A percentile compares a stretch with the other conserved stretches of the same genome.
Evolutionary conservation across 2,888 invertebrate species (phyloP).

Genomic region (Disparrhopalites patrizii): DNA sequence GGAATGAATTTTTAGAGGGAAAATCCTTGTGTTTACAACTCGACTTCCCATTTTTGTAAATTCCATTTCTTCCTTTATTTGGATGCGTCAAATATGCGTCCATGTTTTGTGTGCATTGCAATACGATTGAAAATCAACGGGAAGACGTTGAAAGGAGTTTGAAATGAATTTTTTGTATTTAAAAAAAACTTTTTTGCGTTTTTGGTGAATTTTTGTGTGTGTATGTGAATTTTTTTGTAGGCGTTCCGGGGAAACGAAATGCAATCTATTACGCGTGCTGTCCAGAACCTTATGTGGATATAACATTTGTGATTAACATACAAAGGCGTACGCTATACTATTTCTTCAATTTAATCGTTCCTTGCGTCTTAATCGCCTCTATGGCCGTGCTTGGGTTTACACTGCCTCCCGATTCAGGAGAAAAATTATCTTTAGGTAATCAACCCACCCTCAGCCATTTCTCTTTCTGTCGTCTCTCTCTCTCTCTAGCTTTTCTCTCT

Average conservation of each 20-base stretch:
- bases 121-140: too few species aligned
- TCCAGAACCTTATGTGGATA: slow-evolving; percentile 65
- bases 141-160: not conserved
- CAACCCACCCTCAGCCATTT: not conserved
- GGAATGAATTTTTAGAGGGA: not conserved
- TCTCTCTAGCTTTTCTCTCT: not conserved
- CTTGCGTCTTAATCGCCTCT: slow-evolving; percentile 96
- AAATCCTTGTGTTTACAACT: not conserved
- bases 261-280: slow-evolving; percentile 69
- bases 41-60: too few species aligned
- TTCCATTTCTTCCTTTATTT: too few species aligned
- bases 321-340: slow-evolving; percentile 95
- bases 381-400: slow-evolving; percentile 98
- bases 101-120: too few species aligned
- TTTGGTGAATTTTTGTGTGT: slow-evolving; percentile 8
- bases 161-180: not conserved
- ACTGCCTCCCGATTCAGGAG: slow-evolving; percentile 95
- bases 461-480: not conserved
- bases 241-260: slow-evolving; percentile 89
- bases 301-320: slow-evolving; percentile 96
- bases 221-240: slow-evolving; percentile 54
- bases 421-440: slow-evolving; percentile 88
- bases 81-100: too few species aligned
- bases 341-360: slow-evolving; percentile 99
- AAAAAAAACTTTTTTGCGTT: slow-evolving; percentile 10